Evolutionary conservation across 64 coral and sea anemone species (phyloP), one percentile per base, ranked within the genome.

Genomic region (Stichodactyla helianthus): DNA sequence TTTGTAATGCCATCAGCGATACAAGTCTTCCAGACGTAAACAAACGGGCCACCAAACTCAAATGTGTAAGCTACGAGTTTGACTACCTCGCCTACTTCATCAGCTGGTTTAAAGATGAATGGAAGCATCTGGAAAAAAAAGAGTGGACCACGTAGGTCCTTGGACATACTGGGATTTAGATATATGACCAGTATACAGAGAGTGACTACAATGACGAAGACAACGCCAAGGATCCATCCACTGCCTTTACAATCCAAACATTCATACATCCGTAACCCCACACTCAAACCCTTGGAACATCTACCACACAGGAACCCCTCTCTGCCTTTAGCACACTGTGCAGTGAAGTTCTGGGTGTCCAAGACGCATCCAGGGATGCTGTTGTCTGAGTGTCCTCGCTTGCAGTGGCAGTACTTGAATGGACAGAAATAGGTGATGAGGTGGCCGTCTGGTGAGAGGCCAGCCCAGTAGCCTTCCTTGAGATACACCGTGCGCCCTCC

Each of bases 61-160:
- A 97, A 52, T 19, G 90, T 25, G 64, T 97, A 83, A 0, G 63
- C 74, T 13, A 97, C 67, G 50, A 83, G 18, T 17, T n/a, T 19
- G 0, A 97, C 94, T 4, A 79, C 50, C 23, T 89, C 25, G 13
- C 91, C 94, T 18, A 97, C 80, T 6, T 54, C 20, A 25, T 90
- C 86, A 19, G 88, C 81, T 8, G 88, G 88, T 50, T 88, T 84
- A 77, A 97, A 90, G 55, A 97, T 80, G 59, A 93, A 93, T 12
- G 94, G 94, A 9, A 97, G 88, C 77, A 97, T 89, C 55, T 97
- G 94, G 55, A 97, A 93, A n/a, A 97, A 89, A 52, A 97, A 97
- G 26, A 97, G 68, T 50, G 94, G 88, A 0, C 94, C 94, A 52
- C 91, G 91, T 52, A 97, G 94, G 20, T 97, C 94, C 82, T 92